Evolutionary conservation across 2,888 invertebrate genomes (phyloP).

Genomic region (Molorchus minor): DNA sequence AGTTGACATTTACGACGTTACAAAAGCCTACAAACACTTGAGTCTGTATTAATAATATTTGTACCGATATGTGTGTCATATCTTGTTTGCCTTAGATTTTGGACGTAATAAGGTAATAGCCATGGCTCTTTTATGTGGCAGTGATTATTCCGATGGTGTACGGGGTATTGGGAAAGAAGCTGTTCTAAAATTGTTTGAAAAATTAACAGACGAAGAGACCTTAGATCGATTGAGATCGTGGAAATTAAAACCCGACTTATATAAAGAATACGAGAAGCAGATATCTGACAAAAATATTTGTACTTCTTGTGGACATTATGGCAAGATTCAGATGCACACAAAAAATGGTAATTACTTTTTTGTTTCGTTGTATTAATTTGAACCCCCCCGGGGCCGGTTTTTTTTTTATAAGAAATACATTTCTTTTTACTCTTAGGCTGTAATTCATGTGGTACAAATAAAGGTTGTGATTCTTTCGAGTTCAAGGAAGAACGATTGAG

Average conservation of each 20-base stretch:
- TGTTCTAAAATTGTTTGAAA: constrained; percentile 75
- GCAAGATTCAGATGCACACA: constrained; percentile 69
- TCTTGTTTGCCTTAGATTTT: constrained; percentile 64
- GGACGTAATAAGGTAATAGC: constrained; percentile 85
- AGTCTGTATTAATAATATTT: constrained; percentile 59
- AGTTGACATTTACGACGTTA: constrained; percentile 80
- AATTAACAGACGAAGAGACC: constrained; percentile 70
- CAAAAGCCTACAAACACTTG: constrained; percentile 70
- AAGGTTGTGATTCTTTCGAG: constrained; percentile 70
- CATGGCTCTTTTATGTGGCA: constrained; percentile 85
- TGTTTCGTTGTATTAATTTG: background rate
- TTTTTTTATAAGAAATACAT: background rate
- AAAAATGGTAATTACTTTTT: constrained; percentile 61
- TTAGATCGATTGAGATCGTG: constrained; percentile 76
- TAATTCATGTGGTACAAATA: constrained; percentile 68
- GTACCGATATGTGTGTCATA: background rate
- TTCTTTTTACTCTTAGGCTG: constrained; percentile 65
- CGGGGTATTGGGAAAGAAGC: constrained; percentile 81
- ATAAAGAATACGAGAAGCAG: constrained; percentile 65
- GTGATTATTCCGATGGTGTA: constrained; percentile 86
- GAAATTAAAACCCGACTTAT: constrained; percentile 68
- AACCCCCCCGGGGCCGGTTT: background rate
- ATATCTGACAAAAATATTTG: constrained; percentile 71
- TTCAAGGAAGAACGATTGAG: constrained; percentile 71
- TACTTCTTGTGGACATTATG: constrained; percentile 76